Percentiles rank a stretch among this genome's conserved stretches.
Conservation (phyloP, 2,888 invertebrate genomes). For the Congeria kusceri region DNA sequence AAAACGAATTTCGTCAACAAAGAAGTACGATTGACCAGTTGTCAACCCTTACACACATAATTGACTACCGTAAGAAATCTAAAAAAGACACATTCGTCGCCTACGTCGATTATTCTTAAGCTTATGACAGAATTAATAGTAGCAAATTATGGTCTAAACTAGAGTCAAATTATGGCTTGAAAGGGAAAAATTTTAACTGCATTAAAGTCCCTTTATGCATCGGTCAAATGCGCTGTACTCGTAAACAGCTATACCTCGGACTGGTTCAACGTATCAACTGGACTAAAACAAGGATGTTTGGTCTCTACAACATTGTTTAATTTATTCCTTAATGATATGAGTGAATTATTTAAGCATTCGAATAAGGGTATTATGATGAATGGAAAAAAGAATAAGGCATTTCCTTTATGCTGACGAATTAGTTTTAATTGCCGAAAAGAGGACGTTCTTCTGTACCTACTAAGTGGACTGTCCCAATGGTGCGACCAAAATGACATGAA, state of each 20-base stretch:
- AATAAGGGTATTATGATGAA: neutral
- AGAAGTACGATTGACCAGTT: conserved; percentile 1
- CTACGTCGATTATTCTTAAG: neutral
- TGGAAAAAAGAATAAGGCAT: neutral
- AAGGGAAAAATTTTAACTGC: neutral
- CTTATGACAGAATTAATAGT: neutral
- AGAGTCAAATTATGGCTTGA: neutral
- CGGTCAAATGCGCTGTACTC: neutral
- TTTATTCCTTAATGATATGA: neutral
- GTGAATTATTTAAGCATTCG: neutral
- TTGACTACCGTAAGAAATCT: neutral
- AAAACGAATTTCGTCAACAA: neutral
- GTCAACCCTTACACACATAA: neutral
- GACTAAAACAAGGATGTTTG: neutral
- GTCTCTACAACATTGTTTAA: neutral
- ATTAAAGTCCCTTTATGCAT: neutral
- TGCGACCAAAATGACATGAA: neutral
- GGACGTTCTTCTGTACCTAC: neutral
- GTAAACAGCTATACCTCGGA: neutral
- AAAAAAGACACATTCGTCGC: neutral
- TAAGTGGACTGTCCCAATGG: neutral
- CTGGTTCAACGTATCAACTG: neutral
- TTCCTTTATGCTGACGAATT: neutral
- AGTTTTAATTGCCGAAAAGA: neutral
- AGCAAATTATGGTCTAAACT: neutral